These are phyloP conservation scores for Eonycteris spelaea DNA, from an alignment of 2,113 vertebrate species.

Conservation along the genomic window DNA sequence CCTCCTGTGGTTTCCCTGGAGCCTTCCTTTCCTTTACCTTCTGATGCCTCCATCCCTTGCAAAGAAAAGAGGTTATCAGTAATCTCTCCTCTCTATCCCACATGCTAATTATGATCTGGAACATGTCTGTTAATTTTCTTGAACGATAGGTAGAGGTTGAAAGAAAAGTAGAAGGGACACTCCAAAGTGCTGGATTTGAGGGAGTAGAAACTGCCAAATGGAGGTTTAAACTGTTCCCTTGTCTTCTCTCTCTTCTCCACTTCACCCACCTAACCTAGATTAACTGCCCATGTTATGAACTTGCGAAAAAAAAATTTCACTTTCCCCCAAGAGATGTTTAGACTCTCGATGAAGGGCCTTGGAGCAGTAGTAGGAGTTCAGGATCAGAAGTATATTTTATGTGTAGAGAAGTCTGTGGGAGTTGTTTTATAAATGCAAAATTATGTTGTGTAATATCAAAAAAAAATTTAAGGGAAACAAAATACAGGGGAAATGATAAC, in stretches of 20 bases:
- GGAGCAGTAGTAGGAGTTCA: not conserved
- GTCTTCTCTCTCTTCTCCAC: not conserved
- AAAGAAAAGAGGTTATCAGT: not conserved
- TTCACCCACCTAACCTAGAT: not conserved
- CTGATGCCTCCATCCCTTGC: not conserved
- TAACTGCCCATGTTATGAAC: not conserved
- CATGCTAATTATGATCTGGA: not conserved
- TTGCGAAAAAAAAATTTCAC: not conserved
- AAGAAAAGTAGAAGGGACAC: not conserved
- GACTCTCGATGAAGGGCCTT: not conserved
- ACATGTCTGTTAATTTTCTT: not conserved
- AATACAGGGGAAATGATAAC: not conserved
- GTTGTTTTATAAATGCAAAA: not conserved
- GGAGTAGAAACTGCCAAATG: not conserved
- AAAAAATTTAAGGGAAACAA: not conserved
- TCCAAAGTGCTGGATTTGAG: not conserved
- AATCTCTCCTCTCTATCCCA: not conserved
- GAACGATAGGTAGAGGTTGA: not conserved
- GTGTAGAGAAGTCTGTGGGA: not conserved
- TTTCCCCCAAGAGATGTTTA: not conserved
- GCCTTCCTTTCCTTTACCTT: not conserved
- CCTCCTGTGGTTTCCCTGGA: not conserved
- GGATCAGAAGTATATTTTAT: not conserved
- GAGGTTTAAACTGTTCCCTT: not conserved
- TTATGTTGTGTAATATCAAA: not conserved